Conservation (phyloP, 2,797 vertebrate species). For the Cottoperca gobio region DNA sequence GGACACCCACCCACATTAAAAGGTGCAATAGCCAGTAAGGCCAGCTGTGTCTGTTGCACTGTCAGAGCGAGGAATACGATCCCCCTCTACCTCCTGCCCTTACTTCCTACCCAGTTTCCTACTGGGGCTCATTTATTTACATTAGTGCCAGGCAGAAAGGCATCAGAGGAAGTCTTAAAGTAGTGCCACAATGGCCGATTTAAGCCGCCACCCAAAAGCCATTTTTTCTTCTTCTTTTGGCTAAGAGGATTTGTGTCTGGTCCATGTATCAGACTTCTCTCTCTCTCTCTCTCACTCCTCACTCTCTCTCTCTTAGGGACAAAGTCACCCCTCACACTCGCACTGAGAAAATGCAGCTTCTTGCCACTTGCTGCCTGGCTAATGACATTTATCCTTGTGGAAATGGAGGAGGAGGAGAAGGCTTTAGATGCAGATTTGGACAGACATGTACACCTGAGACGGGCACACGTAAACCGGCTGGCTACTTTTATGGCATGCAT, state of each 20-base stretch:
- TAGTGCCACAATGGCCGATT: conserved; percentile 82
- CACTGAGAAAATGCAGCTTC: conserved; percentile 62
- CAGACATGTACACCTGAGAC: conserved; percentile 75
- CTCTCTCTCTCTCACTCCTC: conserved; percentile 23
- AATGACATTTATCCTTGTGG: conserved; percentile 82
- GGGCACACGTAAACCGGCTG: conserved; percentile 62
- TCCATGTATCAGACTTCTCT: conserved; percentile 79
- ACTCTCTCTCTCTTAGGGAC: conserved; percentile 62
- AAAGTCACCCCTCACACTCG: conserved; percentile 74
- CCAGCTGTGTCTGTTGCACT: conserved; percentile 28
- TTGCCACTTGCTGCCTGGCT: conserved; percentile 71
- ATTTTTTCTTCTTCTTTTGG: conserved; percentile 66
- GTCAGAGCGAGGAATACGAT: conserved; percentile 34
- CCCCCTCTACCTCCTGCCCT: conserved; percentile 39
- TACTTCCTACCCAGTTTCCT: conserved; percentile 62
- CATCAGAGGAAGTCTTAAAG: conserved; percentile 84
- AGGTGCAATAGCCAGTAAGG: conserved; percentile 29
- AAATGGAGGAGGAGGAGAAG: conserved; percentile 56
- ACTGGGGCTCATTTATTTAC: conserved; percentile 82
- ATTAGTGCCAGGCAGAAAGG: conserved; percentile 77
- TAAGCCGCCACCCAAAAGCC: conserved; percentile 85
- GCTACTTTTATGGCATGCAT: conserved; percentile 65
- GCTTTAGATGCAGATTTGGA: conserved; percentile 77
- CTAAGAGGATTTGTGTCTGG: conserved; percentile 87
- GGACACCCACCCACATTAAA: conserved; percentile 21